phyloP scores from a whole-genome alignment of 2,113 vertebrate species.

The Hydrochoerus hydrochaeris region DNA sequence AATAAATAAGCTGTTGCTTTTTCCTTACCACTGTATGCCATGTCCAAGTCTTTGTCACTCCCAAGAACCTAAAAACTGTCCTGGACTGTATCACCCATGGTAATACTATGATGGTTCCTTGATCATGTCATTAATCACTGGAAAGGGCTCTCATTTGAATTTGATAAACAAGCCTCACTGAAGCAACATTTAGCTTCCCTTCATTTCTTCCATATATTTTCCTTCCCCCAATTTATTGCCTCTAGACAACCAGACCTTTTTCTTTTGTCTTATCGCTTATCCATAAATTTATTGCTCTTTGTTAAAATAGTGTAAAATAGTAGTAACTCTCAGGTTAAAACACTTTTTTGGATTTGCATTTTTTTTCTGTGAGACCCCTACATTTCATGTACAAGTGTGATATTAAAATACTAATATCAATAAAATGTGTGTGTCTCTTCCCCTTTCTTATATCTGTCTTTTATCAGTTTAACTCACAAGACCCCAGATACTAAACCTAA shows the following conservation, averaged over 20 bases:
- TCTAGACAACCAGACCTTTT: neutral
- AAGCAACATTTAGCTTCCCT: neutral
- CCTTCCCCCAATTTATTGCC: neutral
- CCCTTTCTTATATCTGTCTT: neutral
- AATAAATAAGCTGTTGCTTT: neutral
- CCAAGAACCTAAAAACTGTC: neutral
- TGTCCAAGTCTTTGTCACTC: neutral
- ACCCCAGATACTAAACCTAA: neutral
- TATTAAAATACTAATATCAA: neutral
- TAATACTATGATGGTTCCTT: neutral
- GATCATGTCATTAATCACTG: too few relatives aligned
- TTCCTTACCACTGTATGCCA: neutral
- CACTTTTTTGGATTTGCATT: neutral
- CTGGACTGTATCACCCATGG: neutral
- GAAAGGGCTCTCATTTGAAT: neutral
- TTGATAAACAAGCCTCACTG: neutral
- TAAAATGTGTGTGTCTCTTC: neutral
- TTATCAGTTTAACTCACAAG: neutral
- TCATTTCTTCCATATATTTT: neutral
- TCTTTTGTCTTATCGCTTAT: neutral
- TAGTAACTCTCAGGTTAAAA: neutral
- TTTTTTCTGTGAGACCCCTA: neutral
- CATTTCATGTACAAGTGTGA: neutral
- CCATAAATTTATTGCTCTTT: neutral
- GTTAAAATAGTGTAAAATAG: neutral